Base-by-base conservation (phyloP, 2,888 invertebrate species). In the Dynastes tityus region DNA sequence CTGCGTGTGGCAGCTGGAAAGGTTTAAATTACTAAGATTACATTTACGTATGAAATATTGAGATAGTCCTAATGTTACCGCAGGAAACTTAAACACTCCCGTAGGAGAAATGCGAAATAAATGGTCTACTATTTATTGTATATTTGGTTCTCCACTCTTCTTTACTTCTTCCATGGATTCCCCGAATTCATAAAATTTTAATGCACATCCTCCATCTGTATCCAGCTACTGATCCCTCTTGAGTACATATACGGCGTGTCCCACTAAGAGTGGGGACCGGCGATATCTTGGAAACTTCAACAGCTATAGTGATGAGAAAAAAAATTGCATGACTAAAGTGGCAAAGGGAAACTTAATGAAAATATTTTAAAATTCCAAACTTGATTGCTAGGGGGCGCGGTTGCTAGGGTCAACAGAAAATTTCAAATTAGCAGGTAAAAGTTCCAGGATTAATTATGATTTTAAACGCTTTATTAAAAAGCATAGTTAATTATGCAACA, bases 41-140 rank as follows among this genome's bases (percentile, higher is more conserved):
- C 45, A 45, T 45, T 45, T 55, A 55, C 22, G 22, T 22, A 16
- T 55, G 55, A 55, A 55, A 16, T 55, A 55, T 55, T 55, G 13
- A 55, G 13, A n/a, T 6, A 4, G n/a, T 8, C 22, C 16, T 55
- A 55, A 55, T 16, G 55, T 55, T 16, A 55, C 55, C 55, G 13
- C 55, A 16, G 55, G 55, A 55, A 55, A 6, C n/a, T 55, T 55
- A 55, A 55, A 55, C 55, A n/a, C 6, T 55, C 55, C 55, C 55
- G 13, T 11, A 55, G 55, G 55, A n/a, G 55, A 16, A 6, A 55
- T 55, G n/a, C 22, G 55, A 22, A 55, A 22, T 55, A 16, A 55
- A 55, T 22, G 22, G 22, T 55, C 13, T n/a, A n/a, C 11, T 55
- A 55, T 55, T 55, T 55, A 55, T 55, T 55, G 22, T 55, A 55